phyloP scores from a whole-genome alignment of 1,140 invertebrate species.

The Orius insidiosus region DNA sequence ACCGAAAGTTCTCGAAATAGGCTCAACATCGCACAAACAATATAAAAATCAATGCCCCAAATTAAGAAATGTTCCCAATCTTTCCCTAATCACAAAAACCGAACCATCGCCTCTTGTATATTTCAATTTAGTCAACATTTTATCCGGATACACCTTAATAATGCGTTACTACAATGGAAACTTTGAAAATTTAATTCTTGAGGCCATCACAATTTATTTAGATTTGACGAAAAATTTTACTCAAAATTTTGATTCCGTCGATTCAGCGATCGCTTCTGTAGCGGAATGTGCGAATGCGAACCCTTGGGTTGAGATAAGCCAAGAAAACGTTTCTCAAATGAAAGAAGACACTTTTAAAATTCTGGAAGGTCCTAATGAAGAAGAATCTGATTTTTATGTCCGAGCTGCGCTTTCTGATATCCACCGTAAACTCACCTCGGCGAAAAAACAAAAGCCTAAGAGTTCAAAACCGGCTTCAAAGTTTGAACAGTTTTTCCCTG shows the following conservation, averaged over 20 bases:
- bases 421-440: conserved; percentile 30
- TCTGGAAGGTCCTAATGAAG: conserved; percentile 28
- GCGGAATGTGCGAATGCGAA: conserved; percentile 31
- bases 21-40: background rate
- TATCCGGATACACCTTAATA: conserved; percentile 45
- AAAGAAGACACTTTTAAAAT: conserved; percentile 28
- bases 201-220: conserved; percentile 36
- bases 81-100: conserved; percentile 26
- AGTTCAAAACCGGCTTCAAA: conserved; percentile 22
- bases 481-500: conserved; percentile 37
- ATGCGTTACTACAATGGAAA: conserved; percentile 53
- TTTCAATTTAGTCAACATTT: conserved; percentile 49
- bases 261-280: conserved; percentile 42
- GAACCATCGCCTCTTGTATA: conserved; percentile 40
- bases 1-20: conserved; percentile 8
- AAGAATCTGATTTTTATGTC: conserved; percentile 30
- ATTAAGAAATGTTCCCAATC: conserved; percentile 3
- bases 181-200: conserved; percentile 35
- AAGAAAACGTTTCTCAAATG: conserved; percentile 24
- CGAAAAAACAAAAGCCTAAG: conserved; percentile 25
- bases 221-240: conserved; percentile 40
- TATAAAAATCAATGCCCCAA: conserved; percentile 9
- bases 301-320: conserved; percentile 23
- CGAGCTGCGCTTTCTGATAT: conserved; percentile 40
- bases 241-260: conserved; percentile 37